These are phyloP conservation scores for Dyspetes luteomarginatus DNA, from an alignment of 2,888 invertebrate species.

Conservation along the genomic window DNA sequence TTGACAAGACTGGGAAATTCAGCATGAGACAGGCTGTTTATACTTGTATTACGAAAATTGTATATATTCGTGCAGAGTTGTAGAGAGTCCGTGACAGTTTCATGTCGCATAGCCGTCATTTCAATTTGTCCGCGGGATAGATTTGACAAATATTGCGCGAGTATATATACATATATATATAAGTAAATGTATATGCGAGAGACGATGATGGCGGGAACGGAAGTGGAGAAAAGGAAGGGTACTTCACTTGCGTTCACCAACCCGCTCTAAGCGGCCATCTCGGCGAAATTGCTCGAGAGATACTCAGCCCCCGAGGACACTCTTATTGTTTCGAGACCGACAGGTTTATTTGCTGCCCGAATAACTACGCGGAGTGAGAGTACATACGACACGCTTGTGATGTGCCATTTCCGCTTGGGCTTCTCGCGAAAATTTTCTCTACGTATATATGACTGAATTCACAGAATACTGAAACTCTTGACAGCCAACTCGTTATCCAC, in stretches of 20 bases:
- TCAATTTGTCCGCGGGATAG: constrained; percentile 75
- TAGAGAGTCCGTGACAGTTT: constrained; percentile 70
- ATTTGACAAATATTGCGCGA: constrained; percentile 77
- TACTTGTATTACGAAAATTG: constrained; percentile 5
- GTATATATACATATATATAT: constrained; percentile 35
- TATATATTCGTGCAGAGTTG: not conserved
- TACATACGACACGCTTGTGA: constrained; percentile 39
- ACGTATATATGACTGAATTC: not conserved
- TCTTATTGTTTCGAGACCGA: constrained; percentile 80
- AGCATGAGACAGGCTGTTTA: not conserved
- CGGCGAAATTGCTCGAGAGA: constrained; percentile 70
- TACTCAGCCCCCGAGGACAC: constrained; percentile 73
- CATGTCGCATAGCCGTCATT: constrained; percentile 75
- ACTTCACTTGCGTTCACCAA: constrained; percentile 58
- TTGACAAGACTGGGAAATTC: constrained; percentile 34
- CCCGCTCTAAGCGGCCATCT: constrained; percentile 68
- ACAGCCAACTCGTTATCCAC: no score
- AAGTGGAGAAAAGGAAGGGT: not conserved
- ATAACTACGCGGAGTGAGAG: constrained; percentile 74
- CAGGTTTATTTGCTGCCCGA: constrained; percentile 81
- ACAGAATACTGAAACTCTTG: no score
- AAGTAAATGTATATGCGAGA: not conserved
- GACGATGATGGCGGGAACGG: not conserved
- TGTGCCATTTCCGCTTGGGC: constrained; percentile 36
- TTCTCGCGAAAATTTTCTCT: not conserved